Base-by-base conservation (phyloP, 1,140 invertebrate genomes). In the Delia radicum region DNA sequence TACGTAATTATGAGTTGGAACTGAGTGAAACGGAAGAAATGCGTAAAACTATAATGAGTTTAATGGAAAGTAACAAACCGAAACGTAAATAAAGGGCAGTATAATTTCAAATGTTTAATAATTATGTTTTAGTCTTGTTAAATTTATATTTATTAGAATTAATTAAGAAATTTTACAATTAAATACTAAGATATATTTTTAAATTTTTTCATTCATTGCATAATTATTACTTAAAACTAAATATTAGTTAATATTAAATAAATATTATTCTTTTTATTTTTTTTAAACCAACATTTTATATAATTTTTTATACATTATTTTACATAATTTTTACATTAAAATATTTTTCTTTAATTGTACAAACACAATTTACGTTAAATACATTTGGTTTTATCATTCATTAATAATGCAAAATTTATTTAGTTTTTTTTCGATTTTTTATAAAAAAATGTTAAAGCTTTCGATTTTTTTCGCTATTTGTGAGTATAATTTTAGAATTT, bases 31-130 rank as follows among this genome's bases (percentile, higher is more conserved):
- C 82, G 0, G 84, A 85, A 76, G 84, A 85, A 31, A 55, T 85
- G 75, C 84, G 84, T 55, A 85, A 84, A 75, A 85, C 84, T 31
- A 85, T 85, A 28, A 80, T 85, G 80, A 85, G 84, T 74, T 74
- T 85, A 3, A 85, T 85, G 84, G 84, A 85, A 62, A 85, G 84
- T 78, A 85, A 85, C 79, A 85, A 83, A 74, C 84, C 84, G 5
- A 85, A 85, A 31, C 79, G 84, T 26, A 85, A 85, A 74, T 74
- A 74, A 29, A 28, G n/a, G 27, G 28, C 2, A 29, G n/a, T 29
- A 37, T 37, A 10, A 37, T 37, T 37, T 37, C 18, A 2, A 55
- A 55, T n/a, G 12, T 21, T 3, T 8, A 55, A 24, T 55, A 55
- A 21, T 55, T 55, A 55, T 7, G 48, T 55, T 55, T 48, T 55